Percentiles rank a stretch among this genome's conserved stretches.
phyloP scores from a whole-genome alignment of 1,140 invertebrate genomes.

The Eulimnadia texana region DNA sequence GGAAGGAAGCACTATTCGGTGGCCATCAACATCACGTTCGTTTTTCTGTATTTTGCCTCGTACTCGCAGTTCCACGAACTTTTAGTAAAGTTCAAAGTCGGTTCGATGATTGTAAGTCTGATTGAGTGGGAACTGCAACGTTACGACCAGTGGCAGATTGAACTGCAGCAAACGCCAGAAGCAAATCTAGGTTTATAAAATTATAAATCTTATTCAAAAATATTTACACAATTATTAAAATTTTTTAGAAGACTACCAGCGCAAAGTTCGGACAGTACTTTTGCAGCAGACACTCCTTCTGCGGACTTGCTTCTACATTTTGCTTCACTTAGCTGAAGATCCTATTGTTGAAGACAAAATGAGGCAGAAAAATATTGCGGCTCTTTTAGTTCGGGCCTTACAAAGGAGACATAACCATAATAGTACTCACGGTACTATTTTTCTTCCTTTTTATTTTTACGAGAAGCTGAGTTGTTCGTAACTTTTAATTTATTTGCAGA shows the following conservation, averaged over 20 bases:
- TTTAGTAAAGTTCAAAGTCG: slow-evolving; percentile 82
- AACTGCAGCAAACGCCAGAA: slow-evolving; percentile 47
- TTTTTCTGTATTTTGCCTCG: slow-evolving; percentile 95
- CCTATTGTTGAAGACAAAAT: slow-evolving; percentile 89
- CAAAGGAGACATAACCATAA: slow-evolving; percentile 7
- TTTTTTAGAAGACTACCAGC: slow-evolving; percentile 37
- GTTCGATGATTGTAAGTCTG: slow-evolving; percentile 89
- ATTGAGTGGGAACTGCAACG: slow-evolving; percentile 85
- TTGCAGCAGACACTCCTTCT: slow-evolving; percentile 17
- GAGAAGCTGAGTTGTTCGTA: neutral
- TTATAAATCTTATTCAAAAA: neutral
- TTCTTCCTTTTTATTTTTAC: too few species aligned
- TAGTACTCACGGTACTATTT: slow-evolving; percentile 1
- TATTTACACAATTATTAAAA: neutral
- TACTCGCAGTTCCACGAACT: slow-evolving; percentile 89
- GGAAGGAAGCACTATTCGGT: slow-evolving; percentile 78
- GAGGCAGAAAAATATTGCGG: slow-evolving; percentile 81
- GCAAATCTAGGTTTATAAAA: slow-evolving; percentile 23
- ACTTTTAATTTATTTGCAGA: slow-evolving; percentile 43
- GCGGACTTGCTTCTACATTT: slow-evolving; percentile 59
- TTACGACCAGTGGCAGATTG: slow-evolving; percentile 84
- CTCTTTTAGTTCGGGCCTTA: slow-evolving; percentile 32
- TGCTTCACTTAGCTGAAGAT: slow-evolving; percentile 91
- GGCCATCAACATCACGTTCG: slow-evolving; percentile 81
- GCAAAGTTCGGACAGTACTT: slow-evolving; percentile 2